Base-by-base conservation (phyloP, 2,888 invertebrate species). In the Drosophila meridionalis region DNA sequence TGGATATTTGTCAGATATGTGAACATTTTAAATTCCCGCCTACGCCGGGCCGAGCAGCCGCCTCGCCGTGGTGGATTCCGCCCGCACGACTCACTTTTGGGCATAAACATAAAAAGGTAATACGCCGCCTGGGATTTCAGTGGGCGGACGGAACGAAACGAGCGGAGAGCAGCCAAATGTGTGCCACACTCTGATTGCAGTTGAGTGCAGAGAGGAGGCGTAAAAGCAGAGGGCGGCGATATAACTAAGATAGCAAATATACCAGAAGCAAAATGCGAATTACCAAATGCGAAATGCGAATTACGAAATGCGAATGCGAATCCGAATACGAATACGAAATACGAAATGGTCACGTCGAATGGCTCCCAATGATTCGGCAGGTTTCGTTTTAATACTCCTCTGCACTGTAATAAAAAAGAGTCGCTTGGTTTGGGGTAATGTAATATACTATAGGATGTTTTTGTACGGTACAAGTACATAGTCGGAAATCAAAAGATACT, bases 1-100 rank as follows among this genome's bases (percentile, higher is more conserved):
- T 90, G 87, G 87, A 89, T 90, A 87, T 90, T 87, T 90, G 87
- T 85, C 85, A 85, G 85, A 89, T 85, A 85, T 85, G 86, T 81
- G 90, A 79, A 81, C 90, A 83, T 83, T 90, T 90, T 89, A 90
- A 87, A 87, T 76, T 87, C 74, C 80, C 78, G 81, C 73, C 85
- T 69, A 48, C 40, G 56, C 28, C 42, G n/a, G 26, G 9, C 60
- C 74, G 32, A 7, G 6, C 26, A 14, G 28, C 6, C 47, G 47
- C 7, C 50, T 20, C 50, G 32, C 6, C 50, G 32, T 50, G 50
- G 50, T 34, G 50, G 50, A 34, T 34, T 11, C 36, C 68, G 69
- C 59, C 56, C 70, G 57, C 73, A 73, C 75, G 88, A 59, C 67
- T 81, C 63, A 69, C 69, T 74, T 68, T 58, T 62, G 64, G 64